phyloP scores from a whole-genome alignment of 2,888 invertebrate species.

The Drosophila glabriapex region DNA sequence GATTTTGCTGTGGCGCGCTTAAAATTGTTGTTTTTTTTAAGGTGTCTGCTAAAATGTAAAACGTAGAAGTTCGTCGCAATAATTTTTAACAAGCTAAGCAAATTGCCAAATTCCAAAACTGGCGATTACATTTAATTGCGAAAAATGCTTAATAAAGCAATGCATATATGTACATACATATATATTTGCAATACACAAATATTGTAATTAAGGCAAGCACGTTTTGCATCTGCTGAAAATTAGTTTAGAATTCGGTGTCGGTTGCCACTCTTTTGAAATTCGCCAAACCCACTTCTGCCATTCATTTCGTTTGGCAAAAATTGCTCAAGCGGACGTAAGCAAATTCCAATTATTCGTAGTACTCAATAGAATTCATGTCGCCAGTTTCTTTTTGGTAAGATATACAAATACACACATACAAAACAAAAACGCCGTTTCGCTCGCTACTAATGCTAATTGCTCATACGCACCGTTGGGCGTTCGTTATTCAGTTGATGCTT shows the following conservation, averaged over 20 bases:
- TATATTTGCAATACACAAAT: slow-evolving; percentile 15
- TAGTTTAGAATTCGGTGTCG: slow-evolving; percentile 25
- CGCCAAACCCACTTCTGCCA: slow-evolving; percentile 12
- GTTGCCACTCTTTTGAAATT: slow-evolving; percentile 37
- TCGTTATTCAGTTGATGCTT: slow-evolving; percentile 29
- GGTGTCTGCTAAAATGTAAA: slow-evolving; percentile 31
- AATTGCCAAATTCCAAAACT: slow-evolving; percentile 34
- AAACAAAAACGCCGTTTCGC: slow-evolving; percentile 13
- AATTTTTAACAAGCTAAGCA: slow-evolving; percentile 55
- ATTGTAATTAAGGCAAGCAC: slow-evolving; percentile 46
- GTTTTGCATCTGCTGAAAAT: slow-evolving; percentile 32
- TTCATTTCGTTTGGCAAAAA: slow-evolving; percentile 7
- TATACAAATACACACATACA: slow-evolving; percentile 22
- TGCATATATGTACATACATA: slow-evolving; percentile 3
- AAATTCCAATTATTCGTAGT: slow-evolving; percentile 33
- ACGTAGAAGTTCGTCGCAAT: slow-evolving; percentile 29
- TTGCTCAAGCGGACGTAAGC: slow-evolving; percentile 24
- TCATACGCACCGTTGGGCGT: slow-evolving; percentile 71
- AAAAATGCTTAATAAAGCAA: slow-evolving; percentile 45
- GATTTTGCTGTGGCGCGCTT: slow-evolving; percentile 3
- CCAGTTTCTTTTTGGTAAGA: slow-evolving; percentile 36
- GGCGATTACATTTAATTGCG: slow-evolving; percentile 27
- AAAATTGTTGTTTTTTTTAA: slow-evolving; percentile 3
- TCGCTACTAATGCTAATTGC: slow-evolving; percentile 63
- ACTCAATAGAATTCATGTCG: slow-evolving; percentile 38